Evolutionary conservation across 2,888 invertebrate species (phyloP).

Genomic region (Oconnorella tubifera): DNA sequence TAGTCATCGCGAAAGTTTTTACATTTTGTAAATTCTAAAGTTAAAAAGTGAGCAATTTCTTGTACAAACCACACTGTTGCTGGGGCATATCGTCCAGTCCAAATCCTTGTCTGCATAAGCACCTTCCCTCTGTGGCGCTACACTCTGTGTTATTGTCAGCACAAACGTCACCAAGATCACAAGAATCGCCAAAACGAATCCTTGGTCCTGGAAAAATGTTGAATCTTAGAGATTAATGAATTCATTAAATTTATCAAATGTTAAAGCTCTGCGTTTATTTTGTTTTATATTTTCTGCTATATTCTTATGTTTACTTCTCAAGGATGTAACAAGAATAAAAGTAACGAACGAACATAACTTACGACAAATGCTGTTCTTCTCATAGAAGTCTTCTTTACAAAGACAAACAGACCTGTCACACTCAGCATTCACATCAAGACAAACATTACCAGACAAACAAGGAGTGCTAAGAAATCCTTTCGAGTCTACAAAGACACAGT

Average conservation of each 20-base stretch:
- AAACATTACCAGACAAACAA: constrained; percentile 23
- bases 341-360: too few relatives aligned
- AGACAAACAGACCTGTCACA: constrained; percentile 27
- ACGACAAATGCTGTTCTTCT: constrained; percentile 23
- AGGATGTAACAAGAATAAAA: too few relatives aligned
- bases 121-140: not conserved
- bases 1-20: too few relatives aligned
- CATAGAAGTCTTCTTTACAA: constrained; percentile 25
- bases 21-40: too few relatives aligned
- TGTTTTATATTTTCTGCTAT: too few relatives aligned
- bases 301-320: too few relatives aligned
- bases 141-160: constrained; percentile 26
- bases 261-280: too few relatives aligned
- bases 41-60: too few relatives aligned
- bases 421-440: constrained; percentile 31
- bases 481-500: not conserved
- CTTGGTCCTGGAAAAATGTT: constrained; percentile 20
- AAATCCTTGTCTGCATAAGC: not conserved
- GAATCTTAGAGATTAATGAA: too few relatives aligned
- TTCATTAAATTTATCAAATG: too few relatives aligned
- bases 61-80: too few relatives aligned
- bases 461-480: constrained; percentile 20
- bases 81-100: too few relatives aligned
- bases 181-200: constrained; percentile 20
- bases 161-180: constrained; percentile 27